Percentiles rank a stretch among this genome's conserved stretches.
These are phyloP conservation scores for Bombus confusus DNA, from an alignment of 1,140 invertebrate genomes.

Conservation along the genomic window DNA sequence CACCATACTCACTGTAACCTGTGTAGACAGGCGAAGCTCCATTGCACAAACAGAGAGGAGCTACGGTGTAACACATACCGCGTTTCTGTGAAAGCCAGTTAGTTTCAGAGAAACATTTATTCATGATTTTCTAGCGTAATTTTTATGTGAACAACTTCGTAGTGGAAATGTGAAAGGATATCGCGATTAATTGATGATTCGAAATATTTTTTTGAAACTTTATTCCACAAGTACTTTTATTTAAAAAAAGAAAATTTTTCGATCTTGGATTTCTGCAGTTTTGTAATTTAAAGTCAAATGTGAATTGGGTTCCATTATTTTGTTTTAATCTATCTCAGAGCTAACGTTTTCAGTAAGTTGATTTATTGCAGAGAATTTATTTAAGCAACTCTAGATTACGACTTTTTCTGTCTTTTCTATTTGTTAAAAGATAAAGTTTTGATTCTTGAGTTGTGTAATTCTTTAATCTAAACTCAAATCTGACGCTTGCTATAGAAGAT, in stretches of 20 bases:
- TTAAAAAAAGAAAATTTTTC: background rate
- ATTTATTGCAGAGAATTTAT: too few relatives aligned
- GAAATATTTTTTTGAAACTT: background rate
- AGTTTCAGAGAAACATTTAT: background rate
- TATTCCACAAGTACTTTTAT: too few relatives aligned
- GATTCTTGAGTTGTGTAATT: too few relatives aligned
- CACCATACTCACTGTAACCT: conserved; percentile 26
- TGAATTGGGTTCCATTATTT: too few relatives aligned
- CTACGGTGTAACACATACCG: background rate
- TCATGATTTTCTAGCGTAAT: background rate
- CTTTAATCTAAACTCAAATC: too few relatives aligned
- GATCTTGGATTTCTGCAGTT: background rate
- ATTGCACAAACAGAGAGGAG: conserved; percentile 15
- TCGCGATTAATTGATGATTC: background rate
- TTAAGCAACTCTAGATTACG: too few relatives aligned
- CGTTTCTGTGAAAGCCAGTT: background rate
- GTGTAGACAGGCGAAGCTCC: conserved; percentile 35
- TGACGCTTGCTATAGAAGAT: too few relatives aligned
- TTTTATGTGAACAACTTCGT: background rate
- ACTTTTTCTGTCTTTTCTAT: too few relatives aligned
- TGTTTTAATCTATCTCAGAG: too few relatives aligned
- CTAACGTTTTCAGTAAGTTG: too few relatives aligned
- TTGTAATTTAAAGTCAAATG: background rate
- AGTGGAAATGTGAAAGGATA: too few relatives aligned
- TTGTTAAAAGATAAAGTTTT: too few relatives aligned